phyloP scores from a whole-genome alignment of 2,888 invertebrate genomes.

The Platypus cylindrus region DNA sequence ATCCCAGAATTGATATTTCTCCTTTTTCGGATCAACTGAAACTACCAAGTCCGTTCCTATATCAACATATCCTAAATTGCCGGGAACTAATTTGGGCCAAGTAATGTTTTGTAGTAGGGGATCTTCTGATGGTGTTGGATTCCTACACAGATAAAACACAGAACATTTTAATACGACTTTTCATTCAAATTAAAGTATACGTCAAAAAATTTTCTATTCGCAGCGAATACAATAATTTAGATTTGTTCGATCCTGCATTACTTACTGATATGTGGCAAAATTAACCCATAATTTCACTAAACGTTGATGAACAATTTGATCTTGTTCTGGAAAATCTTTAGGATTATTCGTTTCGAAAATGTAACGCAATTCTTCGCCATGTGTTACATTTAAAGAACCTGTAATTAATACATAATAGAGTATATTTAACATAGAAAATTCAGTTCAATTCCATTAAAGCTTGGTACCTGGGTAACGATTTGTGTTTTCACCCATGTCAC shows the following conservation, averaged over 20 bases:
- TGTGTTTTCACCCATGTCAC: constrained; percentile 9
- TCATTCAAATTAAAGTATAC: no score
- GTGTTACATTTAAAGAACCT: constrained; percentile 16
- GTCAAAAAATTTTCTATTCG: no score
- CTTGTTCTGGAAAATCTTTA: constrained; percentile 9
- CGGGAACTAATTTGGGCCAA: constrained; percentile 8
- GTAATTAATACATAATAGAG: not conserved
- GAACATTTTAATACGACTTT: no score
- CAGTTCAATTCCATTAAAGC: not conserved
- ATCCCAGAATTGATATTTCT: not conserved
- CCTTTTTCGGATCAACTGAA: not conserved
- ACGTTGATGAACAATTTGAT: constrained; percentile 12
- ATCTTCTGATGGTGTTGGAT: constrained; percentile 14
- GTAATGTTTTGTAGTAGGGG: constrained; percentile 13
- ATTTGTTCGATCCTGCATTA: no score
- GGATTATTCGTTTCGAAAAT: constrained; percentile 14
- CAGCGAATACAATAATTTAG: no score
- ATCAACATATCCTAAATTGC: not conserved
- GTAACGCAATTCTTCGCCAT: constrained; percentile 19
- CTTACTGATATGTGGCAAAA: constrained; percentile 13
- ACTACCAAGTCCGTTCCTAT: constrained; percentile 1
- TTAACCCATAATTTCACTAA: constrained; percentile 15
- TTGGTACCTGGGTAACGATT: not conserved
- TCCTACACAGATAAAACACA: constrained; percentile 10
- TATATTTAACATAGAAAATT: no score